phyloP scores from a whole-genome alignment of 2,797 vertebrate species.

The Gadopsis marmoratus region DNA sequence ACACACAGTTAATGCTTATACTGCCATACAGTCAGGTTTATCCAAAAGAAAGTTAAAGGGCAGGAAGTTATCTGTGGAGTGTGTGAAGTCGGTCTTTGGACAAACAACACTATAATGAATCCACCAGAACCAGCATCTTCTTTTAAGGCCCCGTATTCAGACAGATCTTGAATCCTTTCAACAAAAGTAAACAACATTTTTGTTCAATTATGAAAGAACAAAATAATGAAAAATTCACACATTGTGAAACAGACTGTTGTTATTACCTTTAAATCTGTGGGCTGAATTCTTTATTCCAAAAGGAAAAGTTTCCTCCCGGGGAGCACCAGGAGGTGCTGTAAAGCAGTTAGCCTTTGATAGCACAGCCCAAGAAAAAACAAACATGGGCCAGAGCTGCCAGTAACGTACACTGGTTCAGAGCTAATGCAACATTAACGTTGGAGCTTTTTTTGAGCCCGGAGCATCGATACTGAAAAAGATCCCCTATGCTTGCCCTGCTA shows the following conservation, averaged over 20 bases:
- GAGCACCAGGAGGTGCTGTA: constrained; percentile 85
- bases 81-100: constrained; percentile 25
- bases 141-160: constrained; percentile 39
- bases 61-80: constrained; percentile 25
- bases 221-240: constrained; percentile 63
- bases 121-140: constrained; percentile 20
- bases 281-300: constrained; percentile 64
- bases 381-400: constrained; percentile 74
- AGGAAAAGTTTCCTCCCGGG: constrained; percentile 66
- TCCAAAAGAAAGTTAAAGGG: constrained; percentile 28
- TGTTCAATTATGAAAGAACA: constrained; percentile 63
- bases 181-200: constrained; percentile 54
- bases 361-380: constrained; percentile 82
- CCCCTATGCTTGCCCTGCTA: constrained; percentile 49
- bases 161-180: constrained; percentile 35
- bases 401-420: constrained; percentile 62
- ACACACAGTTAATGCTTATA: constrained; percentile 44
- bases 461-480: constrained; percentile 65
- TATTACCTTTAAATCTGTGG: constrained; percentile 76
- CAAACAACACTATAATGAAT: constrained; percentile 34
- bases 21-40: constrained; percentile 34
- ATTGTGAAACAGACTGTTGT: constrained; percentile 54
- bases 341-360: constrained; percentile 85
- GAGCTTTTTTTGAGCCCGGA: constrained; percentile 61
- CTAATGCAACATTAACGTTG: constrained; percentile 72